These are phyloP conservation scores for Drosophila pectinifera DNA, from an alignment of 1,140 invertebrate species.

Conservation along the genomic window DNA sequence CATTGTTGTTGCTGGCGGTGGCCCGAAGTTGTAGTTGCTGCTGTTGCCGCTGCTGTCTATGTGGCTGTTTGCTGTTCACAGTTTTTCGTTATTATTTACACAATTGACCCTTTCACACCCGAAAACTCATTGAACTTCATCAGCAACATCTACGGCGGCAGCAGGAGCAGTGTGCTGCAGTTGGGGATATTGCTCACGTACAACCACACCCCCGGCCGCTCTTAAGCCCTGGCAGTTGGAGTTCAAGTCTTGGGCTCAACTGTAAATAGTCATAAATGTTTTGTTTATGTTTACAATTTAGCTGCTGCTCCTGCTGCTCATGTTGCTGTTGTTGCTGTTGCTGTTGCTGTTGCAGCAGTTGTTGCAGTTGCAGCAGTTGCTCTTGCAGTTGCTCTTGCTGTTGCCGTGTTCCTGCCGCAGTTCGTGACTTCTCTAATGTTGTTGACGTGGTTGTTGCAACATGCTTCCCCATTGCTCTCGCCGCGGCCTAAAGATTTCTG, in stretches of 20 bases:
- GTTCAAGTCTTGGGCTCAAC: slow-evolving; percentile 67
- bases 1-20: slow-evolving; percentile 27
- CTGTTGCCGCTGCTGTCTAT: slow-evolving; percentile 18
- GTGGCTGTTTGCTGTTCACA: slow-evolving; percentile 73
- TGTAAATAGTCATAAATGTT: slow-evolving; percentile 84
- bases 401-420: slow-evolving; percentile 56
- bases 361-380: slow-evolving; percentile 2
- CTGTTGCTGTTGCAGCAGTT: slow-evolving; percentile 2
- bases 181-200: slow-evolving; percentile 57
- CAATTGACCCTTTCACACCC: slow-evolving; percentile 82
- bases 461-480: slow-evolving; percentile 59
- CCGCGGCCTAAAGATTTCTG: slow-evolving; percentile 74
- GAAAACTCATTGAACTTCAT: slow-evolving; percentile 77
- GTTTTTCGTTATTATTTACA: slow-evolving; percentile 81
- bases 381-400: slow-evolving; percentile 29
- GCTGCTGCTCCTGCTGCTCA: slow-evolving; percentile 54
- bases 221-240: slow-evolving; percentile 23
- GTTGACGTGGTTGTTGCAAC: slow-evolving; percentile 76
- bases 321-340: slow-evolving; percentile 2
- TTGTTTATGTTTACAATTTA: slow-evolving; percentile 83
- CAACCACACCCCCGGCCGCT: slow-evolving; percentile 8
- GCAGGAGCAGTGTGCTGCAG: slow-evolving; percentile 16
- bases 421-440: slow-evolving; percentile 81
- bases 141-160: slow-evolving; percentile 44
- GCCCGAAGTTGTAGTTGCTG: slow-evolving; percentile 19